Conservation (phyloP, 2,113 vertebrate species). For the Heteronetta atricapilla region DNA sequence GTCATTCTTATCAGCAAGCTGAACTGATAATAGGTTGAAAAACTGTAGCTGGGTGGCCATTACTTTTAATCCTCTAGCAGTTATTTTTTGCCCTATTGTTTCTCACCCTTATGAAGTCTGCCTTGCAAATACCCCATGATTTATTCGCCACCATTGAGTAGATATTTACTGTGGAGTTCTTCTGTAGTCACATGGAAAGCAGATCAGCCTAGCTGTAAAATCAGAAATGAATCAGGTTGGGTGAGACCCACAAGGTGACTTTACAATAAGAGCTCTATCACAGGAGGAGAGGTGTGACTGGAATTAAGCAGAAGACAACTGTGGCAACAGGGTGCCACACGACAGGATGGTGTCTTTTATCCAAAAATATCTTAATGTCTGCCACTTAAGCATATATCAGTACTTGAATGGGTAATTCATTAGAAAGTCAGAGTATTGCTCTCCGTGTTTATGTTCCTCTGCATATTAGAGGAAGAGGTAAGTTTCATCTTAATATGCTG, state of each 20-base stretch:
- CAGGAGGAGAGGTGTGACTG: constrained; percentile 62
- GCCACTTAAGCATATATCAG: constrained; percentile 13
- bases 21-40: constrained; percentile 41
- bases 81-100: not conserved
- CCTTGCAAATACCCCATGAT: not conserved
- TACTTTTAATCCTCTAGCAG: constrained; percentile 8
- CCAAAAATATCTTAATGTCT: constrained; percentile 41
- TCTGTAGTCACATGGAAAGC: constrained; percentile 30
- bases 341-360: constrained; percentile 22
- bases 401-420: constrained; percentile 6
- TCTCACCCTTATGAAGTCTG: not conserved
- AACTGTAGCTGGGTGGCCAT: constrained; percentile 1
- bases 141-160: constrained; percentile 1
- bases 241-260: constrained; percentile 70
- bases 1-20: constrained; percentile 43
- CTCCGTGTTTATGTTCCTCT: not conserved
- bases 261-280: constrained; percentile 44
- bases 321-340: constrained; percentile 24
- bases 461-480: not conserved
- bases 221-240: constrained; percentile 39
- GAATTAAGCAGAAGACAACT: constrained; percentile 65
- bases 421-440: not conserved
- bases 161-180: constrained; percentile 33
- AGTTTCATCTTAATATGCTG: constrained; percentile 22
- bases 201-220: constrained; percentile 48